Evolutionary conservation across 2,888 invertebrate genomes (phyloP).

Genomic region (Prosopocoilus inquinatus): DNA sequence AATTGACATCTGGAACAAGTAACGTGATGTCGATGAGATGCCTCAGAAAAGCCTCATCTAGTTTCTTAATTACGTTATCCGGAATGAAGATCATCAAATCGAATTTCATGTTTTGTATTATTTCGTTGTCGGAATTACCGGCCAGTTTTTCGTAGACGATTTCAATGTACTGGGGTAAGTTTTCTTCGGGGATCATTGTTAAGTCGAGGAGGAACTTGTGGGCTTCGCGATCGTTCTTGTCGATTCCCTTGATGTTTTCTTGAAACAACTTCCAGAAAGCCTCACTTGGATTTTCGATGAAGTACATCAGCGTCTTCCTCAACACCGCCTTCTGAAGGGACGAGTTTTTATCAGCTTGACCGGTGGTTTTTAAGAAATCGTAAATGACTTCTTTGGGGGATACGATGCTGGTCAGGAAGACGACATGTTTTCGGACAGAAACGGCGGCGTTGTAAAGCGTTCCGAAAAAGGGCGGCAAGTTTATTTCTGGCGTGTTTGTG

Average conservation of each 20-base stretch:
- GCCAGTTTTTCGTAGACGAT: background rate
- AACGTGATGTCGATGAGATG: background rate
- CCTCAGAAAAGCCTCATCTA: constrained; percentile 1
- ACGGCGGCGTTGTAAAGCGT: constrained; percentile 9
- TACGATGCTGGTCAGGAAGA: constrained; percentile 8
- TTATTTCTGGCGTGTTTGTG: constrained; percentile 10
- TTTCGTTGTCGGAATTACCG: background rate
- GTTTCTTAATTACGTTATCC: background rate
- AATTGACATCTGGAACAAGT: background rate
- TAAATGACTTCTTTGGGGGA: background rate
- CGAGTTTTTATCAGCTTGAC: background rate
- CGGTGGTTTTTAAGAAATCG: background rate
- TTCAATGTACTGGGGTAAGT: background rate
- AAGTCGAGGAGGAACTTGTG: background rate
- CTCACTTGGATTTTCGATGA: constrained; percentile 16
- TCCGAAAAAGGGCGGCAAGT: background rate
- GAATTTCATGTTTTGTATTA: background rate
- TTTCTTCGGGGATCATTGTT: background rate
- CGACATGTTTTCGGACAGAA: constrained; percentile 19
- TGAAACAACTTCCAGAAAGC: background rate
- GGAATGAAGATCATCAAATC: background rate
- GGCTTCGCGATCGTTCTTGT: background rate
- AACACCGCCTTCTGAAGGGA: constrained; percentile 1
- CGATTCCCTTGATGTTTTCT: background rate
- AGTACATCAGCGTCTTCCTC: background rate